Evolutionary conservation across 2,113 vertebrate genomes (phyloP).

Genomic region (Paramormyrops kingsleyae): DNA sequence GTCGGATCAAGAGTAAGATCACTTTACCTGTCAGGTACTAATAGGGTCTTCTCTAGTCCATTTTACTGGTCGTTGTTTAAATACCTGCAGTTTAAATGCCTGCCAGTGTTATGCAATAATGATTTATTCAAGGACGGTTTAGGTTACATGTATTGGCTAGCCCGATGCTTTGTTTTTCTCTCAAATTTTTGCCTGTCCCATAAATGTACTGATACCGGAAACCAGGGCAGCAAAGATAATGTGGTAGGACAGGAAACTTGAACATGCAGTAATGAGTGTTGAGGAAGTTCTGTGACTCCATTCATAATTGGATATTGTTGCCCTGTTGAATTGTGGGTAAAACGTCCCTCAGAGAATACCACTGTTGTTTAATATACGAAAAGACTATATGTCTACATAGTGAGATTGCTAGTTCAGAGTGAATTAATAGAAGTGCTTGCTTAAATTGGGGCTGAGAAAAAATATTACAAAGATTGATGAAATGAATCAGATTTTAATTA

Average conservation of each 20-base stretch:
- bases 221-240: not conserved
- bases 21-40: not conserved
- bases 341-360: not conserved
- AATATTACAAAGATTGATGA: conserved; percentile 15
- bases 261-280: not conserved
- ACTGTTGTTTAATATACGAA: not conserved
- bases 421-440: not conserved
- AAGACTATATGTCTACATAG: not conserved
- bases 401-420: not conserved
- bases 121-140: not conserved
- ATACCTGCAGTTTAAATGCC: not conserved
- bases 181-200: not conserved
- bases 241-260: not conserved
- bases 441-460: conserved; percentile 6
- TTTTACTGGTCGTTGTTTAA: not conserved
- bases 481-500: conserved; percentile 24
- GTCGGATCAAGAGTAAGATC: not conserved
- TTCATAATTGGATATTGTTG: too few species aligned
- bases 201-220: not conserved
- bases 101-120: not conserved
- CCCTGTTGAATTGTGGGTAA: not conserved
- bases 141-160: not conserved
- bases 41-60: not conserved
- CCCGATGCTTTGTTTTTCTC: not conserved
- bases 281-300: not conserved